These are phyloP conservation scores for Rhagonycha lutea DNA, from an alignment of 2,888 invertebrate genomes.

Conservation along the genomic window DNA sequence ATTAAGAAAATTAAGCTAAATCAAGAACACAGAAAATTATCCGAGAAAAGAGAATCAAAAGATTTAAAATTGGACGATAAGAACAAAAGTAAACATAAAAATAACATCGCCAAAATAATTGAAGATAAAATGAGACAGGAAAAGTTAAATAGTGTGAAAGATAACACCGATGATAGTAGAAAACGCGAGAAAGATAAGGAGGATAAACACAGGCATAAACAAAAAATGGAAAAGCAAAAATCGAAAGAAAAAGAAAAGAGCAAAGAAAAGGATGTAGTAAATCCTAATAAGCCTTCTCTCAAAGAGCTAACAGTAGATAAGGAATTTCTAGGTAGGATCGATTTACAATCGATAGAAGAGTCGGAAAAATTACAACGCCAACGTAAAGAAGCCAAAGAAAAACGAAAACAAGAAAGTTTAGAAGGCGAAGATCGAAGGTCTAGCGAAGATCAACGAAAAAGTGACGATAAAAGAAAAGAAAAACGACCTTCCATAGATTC, in stretches of 20 bases:
- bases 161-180: conserved; percentile 56
- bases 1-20: conserved; percentile 66
- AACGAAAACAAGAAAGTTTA: conserved; percentile 57
- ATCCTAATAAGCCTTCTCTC: conserved; percentile 39
- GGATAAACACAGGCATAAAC: conserved; percentile 38
- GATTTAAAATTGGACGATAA: conserved; percentile 55
- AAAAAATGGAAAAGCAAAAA: conserved; percentile 47
- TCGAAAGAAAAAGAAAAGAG: conserved; percentile 42
- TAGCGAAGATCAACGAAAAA: conserved; percentile 28
- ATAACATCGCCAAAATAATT: conserved; percentile 62
- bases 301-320: conserved; percentile 56
- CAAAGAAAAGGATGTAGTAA: conserved; percentile 47
- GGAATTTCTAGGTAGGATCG: conserved; percentile 63
- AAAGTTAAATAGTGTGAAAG: conserved; percentile 56
- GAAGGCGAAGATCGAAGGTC: conserved; percentile 50
- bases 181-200: conserved; percentile 50
- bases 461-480: conserved; percentile 55
- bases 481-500: conserved; percentile 60
- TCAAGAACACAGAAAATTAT: conserved; percentile 54
- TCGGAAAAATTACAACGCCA: conserved; percentile 62
- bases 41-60: conserved; percentile 73
- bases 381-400: conserved; percentile 62
- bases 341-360: conserved; percentile 61
- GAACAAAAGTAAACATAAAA: conserved; percentile 62
- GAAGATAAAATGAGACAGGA: conserved; percentile 66